Evolutionary conservation across 2,888 invertebrate genomes (phyloP), one percentile per base, ranked within the genome.

Genomic region (Amorpha juglandis): DNA sequence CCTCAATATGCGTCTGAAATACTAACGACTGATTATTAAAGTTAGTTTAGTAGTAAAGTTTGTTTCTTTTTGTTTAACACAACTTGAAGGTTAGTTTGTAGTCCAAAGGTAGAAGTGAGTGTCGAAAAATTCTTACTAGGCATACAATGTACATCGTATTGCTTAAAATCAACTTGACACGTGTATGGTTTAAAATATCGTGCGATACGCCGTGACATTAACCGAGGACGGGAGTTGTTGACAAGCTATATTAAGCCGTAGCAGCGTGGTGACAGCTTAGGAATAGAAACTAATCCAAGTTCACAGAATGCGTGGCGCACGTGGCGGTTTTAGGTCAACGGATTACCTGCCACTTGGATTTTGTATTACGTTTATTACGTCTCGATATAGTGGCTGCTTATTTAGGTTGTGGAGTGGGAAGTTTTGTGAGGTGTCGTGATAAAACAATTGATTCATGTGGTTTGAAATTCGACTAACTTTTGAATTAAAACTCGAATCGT

Each of bases 251-350:
- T 51, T 50, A 51, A 63, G 63, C 35, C 63, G 51, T 50, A 50
- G 19, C 63, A 38, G 19, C 42, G 58, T 38, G 58, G 51, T 51
- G 63, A 51, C 63, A 51, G 51, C 50, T 51, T 63, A 50, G 48
- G 63, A 51, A 63, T 63, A 63, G 63, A 63, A 63, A 63, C 50
- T 63, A 58, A 58, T 58, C 38, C 63, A 63, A 63, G 63, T 63
- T 63, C 63, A 51, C 14, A 33, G 8, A 19, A 50, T 51, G 63
- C 38, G 50, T 62, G 19, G 42, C 51, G 63, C 51, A 42, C 58
- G 58, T 42, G 58, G 38, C 58, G 38, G 21, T 58, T 58, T 42
- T 58, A 42, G 58, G 58, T 58, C 58, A 58, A 42, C 38, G 58
- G 58, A 42, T 58, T 58, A 58, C 58, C 58, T 58, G 58, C 19